Base-by-base conservation (phyloP, 2,888 invertebrate genomes). In the Panopea generosa region DNA sequence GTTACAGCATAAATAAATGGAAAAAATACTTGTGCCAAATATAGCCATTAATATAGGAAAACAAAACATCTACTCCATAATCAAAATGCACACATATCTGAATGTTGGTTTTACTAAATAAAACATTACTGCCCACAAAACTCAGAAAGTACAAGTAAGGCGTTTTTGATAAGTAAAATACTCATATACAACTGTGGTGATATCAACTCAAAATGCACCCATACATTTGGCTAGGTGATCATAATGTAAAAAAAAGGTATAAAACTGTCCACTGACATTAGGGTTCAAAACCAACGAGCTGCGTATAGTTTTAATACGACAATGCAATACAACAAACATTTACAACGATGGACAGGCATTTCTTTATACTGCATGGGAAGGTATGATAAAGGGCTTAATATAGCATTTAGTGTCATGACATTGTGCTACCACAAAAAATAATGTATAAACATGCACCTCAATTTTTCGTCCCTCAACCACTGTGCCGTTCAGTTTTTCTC, bases 381-480 rank as follows among this genome's bases (percentile, higher is more conserved):
- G 83, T 80, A 83, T 83, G 85, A 78, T 69, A 78, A 84, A 85
- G 86, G 86, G 86, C 87, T 88, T 43, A n/a, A n/a, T 53, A 67
- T 67, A 67, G 67, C 67, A 55, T 67, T 86, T 77, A 83, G 79
- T 79, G 84, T 84, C 77, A 83, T 86, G n/a, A n/a, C n/a, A n/a
- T n/a, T n/a, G 88, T 91, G 90, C 90, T 90, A 91, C 90, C 88
- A 90, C 90, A 90, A 52, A 67, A 86, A 85, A 86, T 84, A 80
- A 85, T 87, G 84, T 82, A 83, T 83, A 87, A 84, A 83, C 89
- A 89, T 89, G 89, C 93, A 99, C 99, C 98, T 99, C 99, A 96
- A 99, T 99, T 96, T 99, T 99, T 96, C 99, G 96, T 96, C 99
- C 99, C 97, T 99, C 99, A 96, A 99, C 98, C 96, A 99, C 98